Evolutionary conservation across 2,113 vertebrate genomes (phyloP), one percentile per base, ranked within the genome.

Genomic region (Strix aluco): DNA sequence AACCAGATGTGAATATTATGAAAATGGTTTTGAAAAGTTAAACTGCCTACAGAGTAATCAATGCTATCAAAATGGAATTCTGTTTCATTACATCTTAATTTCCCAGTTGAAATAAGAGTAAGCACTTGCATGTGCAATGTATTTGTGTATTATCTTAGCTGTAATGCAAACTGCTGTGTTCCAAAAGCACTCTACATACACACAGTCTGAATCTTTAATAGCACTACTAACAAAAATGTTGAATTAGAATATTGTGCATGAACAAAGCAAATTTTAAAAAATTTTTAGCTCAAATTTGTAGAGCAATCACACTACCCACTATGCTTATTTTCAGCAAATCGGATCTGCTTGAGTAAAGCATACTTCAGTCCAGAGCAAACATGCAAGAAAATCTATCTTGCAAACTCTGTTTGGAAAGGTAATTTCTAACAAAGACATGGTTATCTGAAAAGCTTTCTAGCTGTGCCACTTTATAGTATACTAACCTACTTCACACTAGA

Each of bases 31-130:
- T 17, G 9, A 80, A 85, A 92, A 93, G 57, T 38, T 93, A 85
- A 94, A 66, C 58, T 92, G 79, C 40, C 81, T 85, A 36, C 36
- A 36, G 85, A 77, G 62, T 82, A 95, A 94, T 74, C 71, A 82
- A 26, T 46, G 27, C 8, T 58, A 90, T 69, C 62, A 93, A 81
- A 91, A 96, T 49, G 11, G 52, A 91, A 86, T 91, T 83, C 75
- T 65, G 30, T 80, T 94, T 88, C 51, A 40, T 88, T 93, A 67
- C 22, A 44, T 86, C 93, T 93, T 94, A 20, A 81, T 92, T 91
- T 94, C 58, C 78, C 78, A 65, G 44, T 27, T 92, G 83, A 84
- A 94, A 71, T 18, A 83, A 32, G 51, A 78, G 42, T 29, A 92
- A 88, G 69, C 30, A 78, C 32, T 57, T 95, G 78, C 66, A 82